Conservation (phyloP, 2,888 invertebrate species). For the Leptinotarsa peninsularis region DNA sequence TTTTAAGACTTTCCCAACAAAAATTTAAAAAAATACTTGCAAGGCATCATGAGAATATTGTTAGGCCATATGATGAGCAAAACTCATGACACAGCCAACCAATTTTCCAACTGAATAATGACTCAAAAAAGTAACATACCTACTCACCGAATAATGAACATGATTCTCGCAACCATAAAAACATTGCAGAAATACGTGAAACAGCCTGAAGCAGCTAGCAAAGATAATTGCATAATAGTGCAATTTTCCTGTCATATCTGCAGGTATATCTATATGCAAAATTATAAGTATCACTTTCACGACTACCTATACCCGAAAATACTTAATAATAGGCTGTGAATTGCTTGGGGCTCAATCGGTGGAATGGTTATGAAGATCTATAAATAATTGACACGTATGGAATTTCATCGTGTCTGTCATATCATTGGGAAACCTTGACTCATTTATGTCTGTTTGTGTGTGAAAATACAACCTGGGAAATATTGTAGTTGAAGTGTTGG, state of each 20-base stretch:
- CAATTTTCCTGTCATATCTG: slow-evolving; percentile 14
- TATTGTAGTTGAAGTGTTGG: too few species aligned
- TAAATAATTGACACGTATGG: neutral
- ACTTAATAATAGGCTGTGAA: slow-evolving; percentile 6
- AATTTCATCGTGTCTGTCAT: neutral
- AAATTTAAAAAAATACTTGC: too few species aligned
- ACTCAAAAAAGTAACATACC: neutral
- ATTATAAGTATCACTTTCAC: slow-evolving; percentile 15
- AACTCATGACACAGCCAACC: neutral
- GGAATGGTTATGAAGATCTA: neutral
- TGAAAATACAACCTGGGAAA: too few species aligned
- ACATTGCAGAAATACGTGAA: neutral
- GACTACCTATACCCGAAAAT: slow-evolving; percentile 15
- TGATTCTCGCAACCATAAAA: neutral
- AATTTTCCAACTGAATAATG: neutral
- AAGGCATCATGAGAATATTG: too few species aligned
- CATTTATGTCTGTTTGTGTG: too few species aligned
- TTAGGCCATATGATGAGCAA: too few species aligned
- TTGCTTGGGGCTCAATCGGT: slow-evolving; percentile 1
- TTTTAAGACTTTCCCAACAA: too few species aligned
- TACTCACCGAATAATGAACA: neutral
- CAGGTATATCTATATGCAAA: slow-evolving; percentile 15
- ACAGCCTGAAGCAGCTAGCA: neutral
- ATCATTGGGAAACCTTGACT: too few species aligned
- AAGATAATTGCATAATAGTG: slow-evolving; percentile 11